Evolutionary conservation across 2,888 invertebrate genomes (phyloP), one percentile per base, ranked within the genome.

Genomic region (Scrobipalpa atriplicella): DNA sequence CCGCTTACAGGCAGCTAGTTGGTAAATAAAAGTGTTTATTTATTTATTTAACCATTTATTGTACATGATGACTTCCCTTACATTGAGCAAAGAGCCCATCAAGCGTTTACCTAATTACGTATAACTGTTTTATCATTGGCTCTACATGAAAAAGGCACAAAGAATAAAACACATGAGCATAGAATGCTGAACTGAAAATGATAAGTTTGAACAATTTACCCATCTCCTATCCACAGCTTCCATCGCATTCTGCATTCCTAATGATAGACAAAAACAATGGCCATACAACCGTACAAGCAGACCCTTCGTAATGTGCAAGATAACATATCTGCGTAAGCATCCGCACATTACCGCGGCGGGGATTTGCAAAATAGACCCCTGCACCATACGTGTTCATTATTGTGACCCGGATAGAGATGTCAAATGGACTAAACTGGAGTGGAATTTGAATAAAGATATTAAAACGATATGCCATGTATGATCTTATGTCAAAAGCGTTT

Each of bases 241-340:
- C 29, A 13, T 11, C 1, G 11, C 54, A 1, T 54, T 21, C n/a
- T 16, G 16, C 6, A 47, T 16, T n/a, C 47, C n/a, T 47, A 47
- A 47, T 21, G 29, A 29, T 29, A 56, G 54, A 21, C 54, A 56
- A 56, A 56, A 21, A 56, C 54, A 56, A 52, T 21, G 18, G 11
- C 54, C 68, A 74, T 77, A 75, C 77, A 71, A 74, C 71, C 75
- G 75, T 77, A 75, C 77, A 71, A 74, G 73, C 77, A 73, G 75
- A 75, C 21, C 52, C 41, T 21, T 36, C 69, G 65, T 71, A 71
- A 77, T 70, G 75, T 70, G 67, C 66, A 62, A 73, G 70, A 73
- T 72, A 66, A 58, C 72, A 71, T 74, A 75, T 77, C 77, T 76
- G 71, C 69, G 73, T 71, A 75, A 78, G 76, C 71, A 72, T 75